These are phyloP conservation scores for Pocillopora damicornis DNA, from an alignment of 64 coral and sea anemone species.

Conservation along the genomic window DNA sequence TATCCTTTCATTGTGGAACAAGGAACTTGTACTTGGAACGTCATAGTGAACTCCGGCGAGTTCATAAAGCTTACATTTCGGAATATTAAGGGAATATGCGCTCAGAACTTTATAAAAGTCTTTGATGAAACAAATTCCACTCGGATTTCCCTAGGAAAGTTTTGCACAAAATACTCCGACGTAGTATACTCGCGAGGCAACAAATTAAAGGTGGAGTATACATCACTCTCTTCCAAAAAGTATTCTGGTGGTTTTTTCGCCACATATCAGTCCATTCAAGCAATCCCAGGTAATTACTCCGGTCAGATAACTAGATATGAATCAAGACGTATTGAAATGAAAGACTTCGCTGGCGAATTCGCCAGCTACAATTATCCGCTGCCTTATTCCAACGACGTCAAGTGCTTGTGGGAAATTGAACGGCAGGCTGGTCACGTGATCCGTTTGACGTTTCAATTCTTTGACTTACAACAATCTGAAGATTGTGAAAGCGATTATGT, in stretches of 20 bases:
- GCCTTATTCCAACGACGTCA: not conserved
- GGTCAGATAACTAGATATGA: not conserved
- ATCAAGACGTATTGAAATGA: not conserved
- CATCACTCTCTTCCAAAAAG: not conserved
- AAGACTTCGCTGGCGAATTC: not conserved
- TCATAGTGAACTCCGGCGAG: conserved; percentile 18
- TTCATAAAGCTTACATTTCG: conserved; percentile 13
- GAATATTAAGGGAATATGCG: not conserved
- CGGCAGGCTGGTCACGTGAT: not conserved
- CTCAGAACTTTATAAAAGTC: not conserved
- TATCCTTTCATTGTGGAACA: not conserved
- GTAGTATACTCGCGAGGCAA: not conserved
- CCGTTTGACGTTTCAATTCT: not conserved
- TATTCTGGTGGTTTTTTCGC: not conserved
- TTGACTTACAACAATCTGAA: conserved; percentile 1
- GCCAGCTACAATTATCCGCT: not conserved
- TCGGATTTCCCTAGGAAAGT: not conserved
- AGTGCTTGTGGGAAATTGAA: not conserved
- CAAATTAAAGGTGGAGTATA: not conserved
- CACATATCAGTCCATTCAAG: not conserved
- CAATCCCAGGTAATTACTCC: not conserved
- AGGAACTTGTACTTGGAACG: conserved; percentile 15
- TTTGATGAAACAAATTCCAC: not conserved
- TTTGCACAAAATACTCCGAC: not conserved
- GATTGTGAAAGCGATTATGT: not conserved